Conservation (phyloP, 2,113 vertebrate species). For the Plotosus lineatus region DNA sequence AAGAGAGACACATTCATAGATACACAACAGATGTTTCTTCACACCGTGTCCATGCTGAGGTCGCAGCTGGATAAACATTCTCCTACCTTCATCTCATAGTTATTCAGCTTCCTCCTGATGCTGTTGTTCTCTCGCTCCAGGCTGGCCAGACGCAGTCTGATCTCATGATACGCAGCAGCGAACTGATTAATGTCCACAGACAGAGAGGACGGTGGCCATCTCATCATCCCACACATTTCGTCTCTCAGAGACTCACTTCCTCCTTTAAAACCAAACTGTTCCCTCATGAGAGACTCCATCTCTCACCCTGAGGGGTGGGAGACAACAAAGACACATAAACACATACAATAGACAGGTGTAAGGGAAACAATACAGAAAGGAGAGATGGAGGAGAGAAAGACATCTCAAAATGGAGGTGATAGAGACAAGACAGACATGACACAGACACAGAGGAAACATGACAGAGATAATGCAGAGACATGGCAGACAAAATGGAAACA, state of each 20-base stretch:
- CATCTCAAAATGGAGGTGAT: too few species aligned
- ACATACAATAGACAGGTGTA: background rate
- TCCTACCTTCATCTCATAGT: conserved; percentile 85
- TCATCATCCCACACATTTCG: conserved; percentile 77
- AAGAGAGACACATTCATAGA: background rate
- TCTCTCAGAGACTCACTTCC: conserved; percentile 78
- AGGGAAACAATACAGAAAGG: too few species aligned
- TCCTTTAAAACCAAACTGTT: conserved; percentile 84
- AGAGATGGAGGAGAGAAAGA: too few species aligned
- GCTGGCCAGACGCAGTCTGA: conserved; percentile 82
- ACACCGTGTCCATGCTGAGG: background rate
- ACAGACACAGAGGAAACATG: background rate
- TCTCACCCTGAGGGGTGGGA: background rate
- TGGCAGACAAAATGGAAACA: too few species aligned
- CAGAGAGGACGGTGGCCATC: conserved; percentile 77
- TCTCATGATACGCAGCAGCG: conserved; percentile 88
- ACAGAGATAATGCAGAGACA: background rate
- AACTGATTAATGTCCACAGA: conserved; percentile 84
- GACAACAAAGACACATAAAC: background rate
- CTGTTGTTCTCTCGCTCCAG: conserved; percentile 87
- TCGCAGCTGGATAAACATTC: background rate
- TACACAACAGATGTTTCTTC: background rate
- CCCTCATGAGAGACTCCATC: conserved; percentile 89
- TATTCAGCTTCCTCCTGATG: conserved; percentile 84
- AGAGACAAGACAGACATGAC: background rate